These are phyloP conservation scores for Herminia tarsipennalis DNA, from an alignment of 2,888 invertebrate species.

Conservation along the genomic window DNA sequence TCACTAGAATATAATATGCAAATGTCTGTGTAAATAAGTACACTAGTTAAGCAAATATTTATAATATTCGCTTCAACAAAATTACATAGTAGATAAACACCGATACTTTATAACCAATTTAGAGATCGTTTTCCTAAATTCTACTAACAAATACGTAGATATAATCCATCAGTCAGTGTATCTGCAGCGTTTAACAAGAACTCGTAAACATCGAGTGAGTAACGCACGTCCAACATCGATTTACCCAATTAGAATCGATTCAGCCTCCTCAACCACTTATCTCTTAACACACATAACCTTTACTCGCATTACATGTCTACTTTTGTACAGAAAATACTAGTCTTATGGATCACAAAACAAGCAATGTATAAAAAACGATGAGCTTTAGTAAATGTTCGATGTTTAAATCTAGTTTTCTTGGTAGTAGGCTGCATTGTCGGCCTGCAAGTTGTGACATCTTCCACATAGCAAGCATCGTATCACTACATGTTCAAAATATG, in stretches of 20 bases:
- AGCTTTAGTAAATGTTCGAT: not conserved
- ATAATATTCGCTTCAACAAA: constrained; percentile 30
- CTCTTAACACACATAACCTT: not conserved
- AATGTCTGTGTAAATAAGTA: constrained; percentile 22
- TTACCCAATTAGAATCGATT: constrained; percentile 75
- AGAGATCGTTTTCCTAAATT: constrained; percentile 49
- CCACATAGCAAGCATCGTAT: constrained; percentile 52
- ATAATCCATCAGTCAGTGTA: constrained; percentile 58
- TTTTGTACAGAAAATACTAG: not conserved
- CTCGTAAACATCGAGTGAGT: constrained; percentile 63
- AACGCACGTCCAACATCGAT: constrained; percentile 66
- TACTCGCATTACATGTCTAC: constrained; percentile 1
- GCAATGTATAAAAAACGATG: constrained; percentile 1
- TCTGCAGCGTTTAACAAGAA: constrained; percentile 51
- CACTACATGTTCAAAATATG: constrained; percentile 39
- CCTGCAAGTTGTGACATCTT: constrained; percentile 63
- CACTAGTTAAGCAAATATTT: constrained; percentile 11
- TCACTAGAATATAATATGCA: constrained; percentile 17
- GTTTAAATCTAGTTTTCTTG: not conserved
- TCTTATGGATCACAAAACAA: not conserved
- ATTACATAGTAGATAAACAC: constrained; percentile 46
- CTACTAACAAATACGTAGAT: constrained; percentile 45
- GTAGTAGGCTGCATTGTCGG: constrained; percentile 44
- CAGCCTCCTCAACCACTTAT: constrained; percentile 32
- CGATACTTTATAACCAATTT: constrained; percentile 37